A percentile compares a stretch with the other conserved stretches of the same genome.
These are phyloP conservation scores for Menidia beryllina DNA, from an alignment of 2,113 vertebrate species.

Conservation along the genomic window DNA sequence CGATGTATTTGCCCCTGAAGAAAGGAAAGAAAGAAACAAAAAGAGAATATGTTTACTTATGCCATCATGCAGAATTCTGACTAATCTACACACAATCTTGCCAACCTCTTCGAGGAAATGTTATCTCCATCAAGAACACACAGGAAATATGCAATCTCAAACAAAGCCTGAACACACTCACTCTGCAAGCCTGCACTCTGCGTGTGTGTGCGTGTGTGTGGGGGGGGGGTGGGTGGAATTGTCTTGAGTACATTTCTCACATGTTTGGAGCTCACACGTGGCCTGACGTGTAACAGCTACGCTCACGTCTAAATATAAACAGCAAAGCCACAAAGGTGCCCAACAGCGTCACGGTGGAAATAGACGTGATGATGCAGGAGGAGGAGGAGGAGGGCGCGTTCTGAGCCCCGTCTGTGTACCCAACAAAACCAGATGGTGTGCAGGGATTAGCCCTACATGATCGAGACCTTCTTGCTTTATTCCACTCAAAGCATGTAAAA, in stretches of 20 bases:
- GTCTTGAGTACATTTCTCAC: conserved; percentile 67
- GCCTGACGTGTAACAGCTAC: conserved; percentile 52
- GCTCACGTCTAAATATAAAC: conserved; percentile 77
- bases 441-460: conserved; percentile 76
- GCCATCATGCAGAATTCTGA: background rate
- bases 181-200: conserved; percentile 27
- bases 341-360: conserved; percentile 60
- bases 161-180: conserved; percentile 20
- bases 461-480: conserved; percentile 67
- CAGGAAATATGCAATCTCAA: conserved; percentile 50
- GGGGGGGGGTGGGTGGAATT: background rate
- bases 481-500: conserved; percentile 69
- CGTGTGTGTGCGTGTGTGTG: conserved; percentile 7
- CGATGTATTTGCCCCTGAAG: conserved; percentile 79
- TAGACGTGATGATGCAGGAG: conserved; percentile 63
- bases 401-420: conserved; percentile 54
- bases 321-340: conserved; percentile 53
- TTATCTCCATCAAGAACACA: conserved; percentile 32
- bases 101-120: conserved; percentile 29
- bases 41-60: conserved; percentile 2
- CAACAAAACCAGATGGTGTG: conserved; percentile 76
- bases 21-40: background rate
- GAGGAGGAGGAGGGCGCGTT: conserved; percentile 34
- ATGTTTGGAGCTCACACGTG: conserved; percentile 76
- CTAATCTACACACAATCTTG: conserved; percentile 23